Percentiles rank a stretch among this genome's conserved stretches.
phyloP scores from a whole-genome alignment of 2,888 invertebrate species.

The Hydroisotoma schaefferi region DNA sequence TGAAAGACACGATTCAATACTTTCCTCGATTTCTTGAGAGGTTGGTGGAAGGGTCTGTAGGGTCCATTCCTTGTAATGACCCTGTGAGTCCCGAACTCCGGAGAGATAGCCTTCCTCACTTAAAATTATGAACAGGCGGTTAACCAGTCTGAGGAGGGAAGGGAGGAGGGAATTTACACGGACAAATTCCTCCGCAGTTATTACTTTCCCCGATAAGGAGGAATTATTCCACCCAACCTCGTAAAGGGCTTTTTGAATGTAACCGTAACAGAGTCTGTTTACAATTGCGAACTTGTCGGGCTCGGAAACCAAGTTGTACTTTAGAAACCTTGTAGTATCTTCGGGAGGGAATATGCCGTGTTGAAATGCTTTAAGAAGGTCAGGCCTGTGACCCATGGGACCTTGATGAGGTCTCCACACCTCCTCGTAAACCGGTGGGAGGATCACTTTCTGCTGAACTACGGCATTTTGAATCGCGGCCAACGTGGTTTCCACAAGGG shows the following conservation, averaged over 20 bases:
- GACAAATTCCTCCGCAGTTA: background rate
- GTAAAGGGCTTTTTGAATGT: background rate
- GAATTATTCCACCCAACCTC: constrained; percentile 2
- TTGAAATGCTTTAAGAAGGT: background rate
- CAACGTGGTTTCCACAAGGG: constrained; percentile 18
- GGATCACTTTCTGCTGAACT: constrained; percentile 1
- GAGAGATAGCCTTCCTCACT: background rate
- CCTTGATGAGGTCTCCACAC: background rate
- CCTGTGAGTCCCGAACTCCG: background rate
- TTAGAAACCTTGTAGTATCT: background rate
- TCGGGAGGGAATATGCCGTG: background rate
- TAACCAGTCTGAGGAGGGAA: background rate
- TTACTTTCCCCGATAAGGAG: background rate
- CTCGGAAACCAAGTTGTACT: no score
- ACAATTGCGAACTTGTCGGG: no score
- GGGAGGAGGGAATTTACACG: background rate
- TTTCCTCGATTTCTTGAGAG: background rate
- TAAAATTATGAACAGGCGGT: constrained; percentile 8
- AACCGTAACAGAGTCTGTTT: background rate
- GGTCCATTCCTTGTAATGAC: background rate
- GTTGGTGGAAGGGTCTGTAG: background rate
- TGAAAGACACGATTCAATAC: background rate
- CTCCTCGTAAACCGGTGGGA: background rate
- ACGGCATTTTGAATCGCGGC: constrained; percentile 10
- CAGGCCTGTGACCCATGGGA: background rate